A percentile compares a stretch with the other conserved stretches of the same genome.
phyloP scores from a whole-genome alignment of 2,113 vertebrate species.

The Hemicordylus capensis region DNA sequence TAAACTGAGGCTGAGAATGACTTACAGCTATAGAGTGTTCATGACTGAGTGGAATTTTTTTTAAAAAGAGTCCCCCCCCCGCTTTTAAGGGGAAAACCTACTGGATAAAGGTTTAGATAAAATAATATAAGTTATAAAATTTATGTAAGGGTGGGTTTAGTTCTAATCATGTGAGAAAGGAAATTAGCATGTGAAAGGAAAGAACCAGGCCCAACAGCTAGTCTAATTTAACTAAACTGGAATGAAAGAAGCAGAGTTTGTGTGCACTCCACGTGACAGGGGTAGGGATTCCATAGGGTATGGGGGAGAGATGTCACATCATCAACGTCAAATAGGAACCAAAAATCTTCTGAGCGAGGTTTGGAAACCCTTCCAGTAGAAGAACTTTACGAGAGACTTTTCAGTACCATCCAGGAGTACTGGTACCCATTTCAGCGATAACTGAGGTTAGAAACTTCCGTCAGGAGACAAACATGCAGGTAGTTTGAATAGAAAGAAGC shows the following conservation, averaged over 20 bases:
- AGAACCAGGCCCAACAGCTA: neutral
- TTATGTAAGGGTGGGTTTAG: neutral
- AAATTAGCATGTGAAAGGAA: neutral
- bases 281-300: neutral
- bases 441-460: constrained; percentile 1
- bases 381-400: neutral
- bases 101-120: too few species aligned
- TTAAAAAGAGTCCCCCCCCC: too few species aligned
- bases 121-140: neutral
- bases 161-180: neutral
- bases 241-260: neutral
- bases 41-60: too few species aligned
- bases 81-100: too few species aligned
- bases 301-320: neutral
- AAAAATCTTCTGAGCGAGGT: neutral
- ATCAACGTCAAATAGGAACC: neutral
- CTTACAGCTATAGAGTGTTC: neutral
- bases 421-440: constrained; percentile 7
- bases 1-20: neutral
- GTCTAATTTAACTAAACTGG: neutral
- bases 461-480: constrained; percentile 10
- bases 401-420: neutral
- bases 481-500: constrained; percentile 1
- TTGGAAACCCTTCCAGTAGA: neutral
- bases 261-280: neutral